Conservation (phyloP, 2,113 vertebrate genomes). For the Limanda limanda region DNA sequence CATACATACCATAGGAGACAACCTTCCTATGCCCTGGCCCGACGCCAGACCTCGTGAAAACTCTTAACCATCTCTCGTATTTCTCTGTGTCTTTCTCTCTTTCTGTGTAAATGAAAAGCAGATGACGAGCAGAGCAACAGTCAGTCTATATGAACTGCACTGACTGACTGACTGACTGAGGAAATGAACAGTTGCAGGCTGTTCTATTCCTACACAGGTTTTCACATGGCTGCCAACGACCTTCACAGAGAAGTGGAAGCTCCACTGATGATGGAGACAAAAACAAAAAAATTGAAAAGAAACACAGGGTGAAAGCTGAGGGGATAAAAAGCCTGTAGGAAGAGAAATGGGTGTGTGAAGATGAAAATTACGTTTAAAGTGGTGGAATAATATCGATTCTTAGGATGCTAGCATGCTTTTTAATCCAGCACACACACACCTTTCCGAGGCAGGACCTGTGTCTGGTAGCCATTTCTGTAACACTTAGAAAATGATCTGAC, state of each 20-base stretch:
- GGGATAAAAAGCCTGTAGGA: no score
- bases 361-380: no score
- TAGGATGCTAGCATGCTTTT: no score
- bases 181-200: conserved; percentile 19
- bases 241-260: conserved; percentile 11
- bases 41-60: conserved; percentile 22
- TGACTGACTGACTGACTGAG: background rate
- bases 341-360: no score
- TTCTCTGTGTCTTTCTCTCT: background rate
- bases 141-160: conserved; percentile 9
- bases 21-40: conserved; percentile 1
- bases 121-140: conserved; percentile 41
- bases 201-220: background rate
- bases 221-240: conserved; percentile 23
- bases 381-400: no score
- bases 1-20: background rate
- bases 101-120: conserved; percentile 57
- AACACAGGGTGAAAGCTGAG: conserved; percentile 6
- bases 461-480: no score
- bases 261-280: conserved; percentile 13
- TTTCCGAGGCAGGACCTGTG: no score
- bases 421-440: no score
- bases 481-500: no score
- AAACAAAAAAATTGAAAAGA: background rate
- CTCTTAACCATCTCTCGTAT: background rate